phyloP scores from a whole-genome alignment of 2,113 vertebrate genomes.

The Salvelinus fontinalis region DNA sequence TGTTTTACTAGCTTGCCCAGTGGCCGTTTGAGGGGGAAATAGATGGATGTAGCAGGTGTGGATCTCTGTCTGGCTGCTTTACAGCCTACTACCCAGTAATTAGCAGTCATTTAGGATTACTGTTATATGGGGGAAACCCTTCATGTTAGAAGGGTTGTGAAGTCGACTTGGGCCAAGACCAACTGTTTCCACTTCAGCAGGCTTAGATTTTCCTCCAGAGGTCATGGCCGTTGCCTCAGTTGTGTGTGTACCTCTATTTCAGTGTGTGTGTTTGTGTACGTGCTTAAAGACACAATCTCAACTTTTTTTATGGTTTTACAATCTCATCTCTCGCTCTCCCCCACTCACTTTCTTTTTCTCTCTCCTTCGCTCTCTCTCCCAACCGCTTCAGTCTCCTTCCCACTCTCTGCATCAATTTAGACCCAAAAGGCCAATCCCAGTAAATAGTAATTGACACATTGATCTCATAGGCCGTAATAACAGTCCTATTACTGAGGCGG shows the following conservation, averaged over 20 bases:
- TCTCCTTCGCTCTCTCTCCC: background rate
- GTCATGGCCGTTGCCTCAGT: background rate
- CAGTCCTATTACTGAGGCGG: slow-evolving; percentile 69
- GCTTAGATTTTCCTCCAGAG: slow-evolving; percentile 1
- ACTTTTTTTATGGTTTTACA: too few relatives aligned
- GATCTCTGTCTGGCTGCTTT: slow-evolving; percentile 15
- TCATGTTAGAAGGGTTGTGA: slow-evolving; percentile 12
- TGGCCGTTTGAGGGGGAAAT: slow-evolving; percentile 26
- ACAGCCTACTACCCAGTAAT: slow-evolving; percentile 33
- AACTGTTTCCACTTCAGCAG: slow-evolving; percentile 6
- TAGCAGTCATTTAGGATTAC: slow-evolving; percentile 31
- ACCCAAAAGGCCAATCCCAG: slow-evolving; percentile 69
- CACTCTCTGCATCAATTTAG: slow-evolving; percentile 55
- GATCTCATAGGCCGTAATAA: slow-evolving; percentile 74
- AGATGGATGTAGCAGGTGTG: slow-evolving; percentile 36
- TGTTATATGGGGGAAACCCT: slow-evolving; percentile 18
- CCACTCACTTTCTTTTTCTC: background rate
- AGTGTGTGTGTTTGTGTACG: background rate
- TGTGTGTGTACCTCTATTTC: background rate
- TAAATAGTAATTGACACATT: slow-evolving; percentile 69
- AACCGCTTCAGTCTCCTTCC: slow-evolving; percentile 15
- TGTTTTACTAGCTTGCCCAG: slow-evolving; percentile 31
- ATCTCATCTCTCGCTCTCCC: too few relatives aligned
- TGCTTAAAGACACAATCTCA: too few relatives aligned
- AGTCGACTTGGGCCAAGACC: background rate